Percentiles rank a stretch among this genome's conserved stretches.
phyloP scores from a whole-genome alignment of 2,113 vertebrate species.

The Regulus satrapa region DNA sequence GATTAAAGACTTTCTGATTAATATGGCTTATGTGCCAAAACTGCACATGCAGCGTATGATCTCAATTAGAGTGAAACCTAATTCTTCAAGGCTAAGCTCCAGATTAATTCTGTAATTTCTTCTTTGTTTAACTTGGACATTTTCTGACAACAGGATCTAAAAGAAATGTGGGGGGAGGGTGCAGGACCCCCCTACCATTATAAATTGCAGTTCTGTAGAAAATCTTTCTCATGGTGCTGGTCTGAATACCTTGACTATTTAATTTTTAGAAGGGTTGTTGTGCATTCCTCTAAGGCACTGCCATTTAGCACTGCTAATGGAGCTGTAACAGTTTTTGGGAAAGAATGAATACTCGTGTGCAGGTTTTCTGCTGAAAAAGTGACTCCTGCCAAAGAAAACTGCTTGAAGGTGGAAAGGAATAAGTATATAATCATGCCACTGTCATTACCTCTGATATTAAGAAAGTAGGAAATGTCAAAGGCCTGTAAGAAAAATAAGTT shows the following conservation, averaged over 20 bases:
- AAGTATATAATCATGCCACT: slow-evolving; percentile 76
- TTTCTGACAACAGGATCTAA: slow-evolving; percentile 74
- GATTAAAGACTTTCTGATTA: slow-evolving; percentile 86
- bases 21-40: slow-evolving; percentile 80
- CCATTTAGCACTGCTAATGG: slow-evolving; percentile 61
- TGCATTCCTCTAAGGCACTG: slow-evolving; percentile 47
- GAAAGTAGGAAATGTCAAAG: slow-evolving; percentile 75
- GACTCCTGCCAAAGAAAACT: slow-evolving; percentile 71
- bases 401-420: slow-evolving; percentile 72
- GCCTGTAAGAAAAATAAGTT: slow-evolving; percentile 74
- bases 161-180: background rate
- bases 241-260: slow-evolving; percentile 48
- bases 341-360: slow-evolving; percentile 67
- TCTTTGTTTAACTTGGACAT: slow-evolving; percentile 83
- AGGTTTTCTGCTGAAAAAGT: slow-evolving; percentile 61
- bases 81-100: slow-evolving; percentile 80
- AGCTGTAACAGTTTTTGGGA: slow-evolving; percentile 69
- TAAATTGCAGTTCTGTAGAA: slow-evolving; percentile 61
- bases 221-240: slow-evolving; percentile 35
- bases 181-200: background rate
- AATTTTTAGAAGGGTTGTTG: slow-evolving; percentile 33
- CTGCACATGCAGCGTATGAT: slow-evolving; percentile 84
- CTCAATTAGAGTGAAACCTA: slow-evolving; percentile 87
- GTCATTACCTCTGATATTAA: slow-evolving; percentile 77
- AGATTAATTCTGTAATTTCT: slow-evolving; percentile 77